These are phyloP conservation scores for Mimumesa dahlbomi DNA, from an alignment of 2,888 invertebrate species.

Conservation along the genomic window DNA sequence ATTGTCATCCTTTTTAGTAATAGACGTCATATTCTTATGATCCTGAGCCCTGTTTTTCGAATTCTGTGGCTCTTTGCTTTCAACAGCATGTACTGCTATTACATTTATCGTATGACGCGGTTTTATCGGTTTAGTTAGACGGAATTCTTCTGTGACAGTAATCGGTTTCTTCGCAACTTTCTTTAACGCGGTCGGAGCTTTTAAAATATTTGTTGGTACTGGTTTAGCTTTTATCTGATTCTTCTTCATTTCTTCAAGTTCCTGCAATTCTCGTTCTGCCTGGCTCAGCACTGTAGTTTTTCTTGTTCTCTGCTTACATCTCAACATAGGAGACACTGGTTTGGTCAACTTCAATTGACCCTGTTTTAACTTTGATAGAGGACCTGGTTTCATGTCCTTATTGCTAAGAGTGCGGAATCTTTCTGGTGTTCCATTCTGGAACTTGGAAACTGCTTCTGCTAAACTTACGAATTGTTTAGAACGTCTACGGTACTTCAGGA, in stretches of 20 bases:
- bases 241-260: slow-evolving; percentile 85
- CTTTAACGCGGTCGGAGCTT: slow-evolving; percentile 78
- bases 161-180: slow-evolving; percentile 81
- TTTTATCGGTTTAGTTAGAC: slow-evolving; percentile 82
- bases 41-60: neutral
- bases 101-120: neutral
- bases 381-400: slow-evolving; percentile 16
- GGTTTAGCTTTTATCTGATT: slow-evolving; percentile 86
- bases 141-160: slow-evolving; percentile 85
- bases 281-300: slow-evolving; percentile 82
- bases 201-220: slow-evolving; percentile 83
- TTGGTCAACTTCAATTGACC: slow-evolving; percentile 64
- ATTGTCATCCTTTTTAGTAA: neutral
- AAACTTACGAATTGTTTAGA: slow-evolving; percentile 80
- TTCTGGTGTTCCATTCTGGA: slow-evolving; percentile 82
- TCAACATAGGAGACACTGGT: slow-evolving; percentile 72
- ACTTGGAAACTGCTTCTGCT: slow-evolving; percentile 82
- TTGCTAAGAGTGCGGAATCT: slow-evolving; percentile 80
- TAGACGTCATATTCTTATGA: neutral
- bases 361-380: slow-evolving; percentile 58
- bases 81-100: neutral
- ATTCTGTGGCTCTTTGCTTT: neutral
- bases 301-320: slow-evolving; percentile 81
- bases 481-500: slow-evolving; percentile 28
- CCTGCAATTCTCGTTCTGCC: slow-evolving; percentile 84